Evolutionary conservation across 2,113 vertebrate species (phyloP).

Genomic region (Pollimyrus isidori): DNA sequence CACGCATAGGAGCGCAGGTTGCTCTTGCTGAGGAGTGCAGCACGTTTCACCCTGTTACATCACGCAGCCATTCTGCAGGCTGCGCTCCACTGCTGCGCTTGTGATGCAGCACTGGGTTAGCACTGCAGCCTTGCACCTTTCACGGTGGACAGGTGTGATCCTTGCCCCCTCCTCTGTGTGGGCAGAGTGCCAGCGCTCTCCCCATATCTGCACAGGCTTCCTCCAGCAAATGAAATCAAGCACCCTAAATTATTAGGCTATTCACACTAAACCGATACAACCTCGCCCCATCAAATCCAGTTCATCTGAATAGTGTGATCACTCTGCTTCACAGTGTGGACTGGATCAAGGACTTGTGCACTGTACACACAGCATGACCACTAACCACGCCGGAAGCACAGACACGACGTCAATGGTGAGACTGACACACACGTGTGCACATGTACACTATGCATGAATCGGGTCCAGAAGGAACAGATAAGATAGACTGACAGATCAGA

Average conservation of each 20-base stretch:
- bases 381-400: not conserved
- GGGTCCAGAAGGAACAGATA: not conserved
- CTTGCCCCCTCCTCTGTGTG: not conserved
- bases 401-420: not conserved
- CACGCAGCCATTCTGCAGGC: not conserved
- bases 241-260: not conserved
- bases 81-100: not conserved
- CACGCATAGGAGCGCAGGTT: not conserved
- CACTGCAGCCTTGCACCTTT: not conserved
- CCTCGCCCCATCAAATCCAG: not conserved
- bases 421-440: not conserved
- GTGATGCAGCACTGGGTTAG: not conserved
- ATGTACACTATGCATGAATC: not conserved
- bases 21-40: not conserved
- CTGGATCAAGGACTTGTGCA: not conserved
- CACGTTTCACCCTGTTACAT: constrained; percentile 2
- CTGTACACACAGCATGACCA: not conserved
- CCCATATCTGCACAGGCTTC: not conserved
- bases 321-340: not conserved
- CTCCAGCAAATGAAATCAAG: not conserved
- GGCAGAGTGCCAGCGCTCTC: not conserved
- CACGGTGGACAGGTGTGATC: not conserved
- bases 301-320: not conserved
- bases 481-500: not conserved
- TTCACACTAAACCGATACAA: not conserved